Evolutionary conservation across 2,888 invertebrate species (phyloP).

Genomic region (Alviniconcha strummeri): DNA sequence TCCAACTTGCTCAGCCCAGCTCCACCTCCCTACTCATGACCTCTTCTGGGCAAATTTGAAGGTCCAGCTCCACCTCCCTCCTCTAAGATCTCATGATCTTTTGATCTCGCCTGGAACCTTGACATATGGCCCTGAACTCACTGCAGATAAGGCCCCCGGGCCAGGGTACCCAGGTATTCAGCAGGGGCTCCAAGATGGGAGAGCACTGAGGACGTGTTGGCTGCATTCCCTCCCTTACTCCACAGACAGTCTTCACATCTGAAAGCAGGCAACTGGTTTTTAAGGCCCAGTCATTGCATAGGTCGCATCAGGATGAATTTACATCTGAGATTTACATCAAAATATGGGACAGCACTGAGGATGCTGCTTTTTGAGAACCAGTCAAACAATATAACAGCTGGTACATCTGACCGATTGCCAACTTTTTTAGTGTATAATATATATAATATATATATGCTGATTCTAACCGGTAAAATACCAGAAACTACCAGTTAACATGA

Average conservation of each 20-base stretch:
- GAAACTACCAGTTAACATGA: no score
- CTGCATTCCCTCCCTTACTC: constrained; percentile 84
- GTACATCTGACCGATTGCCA: background rate
- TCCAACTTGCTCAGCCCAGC: no score
- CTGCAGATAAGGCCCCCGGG: constrained; percentile 65
- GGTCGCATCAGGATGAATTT: background rate
- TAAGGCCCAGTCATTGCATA: background rate
- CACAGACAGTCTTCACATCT: constrained; percentile 71
- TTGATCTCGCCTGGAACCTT: no score
- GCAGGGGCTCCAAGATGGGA: constrained; percentile 77
- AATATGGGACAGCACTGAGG: constrained; percentile 79
- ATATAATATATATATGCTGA: no score
- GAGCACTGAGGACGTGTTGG: constrained; percentile 81
- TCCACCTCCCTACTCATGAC: no score
- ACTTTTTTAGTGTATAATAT: no score
- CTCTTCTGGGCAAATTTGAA: no score
- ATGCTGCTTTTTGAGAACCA: constrained; percentile 68
- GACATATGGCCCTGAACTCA: constrained; percentile 49
- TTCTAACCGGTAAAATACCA: no score
- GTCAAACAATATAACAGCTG: background rate
- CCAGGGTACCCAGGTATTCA: constrained; percentile 80
- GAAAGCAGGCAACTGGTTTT: constrained; percentile 6
- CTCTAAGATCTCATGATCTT: no score
- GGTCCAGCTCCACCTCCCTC: no score
- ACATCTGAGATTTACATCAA: no score